Conservation (phyloP, 2,888 invertebrate genomes). For the Heteromurus nitidus region DNA sequence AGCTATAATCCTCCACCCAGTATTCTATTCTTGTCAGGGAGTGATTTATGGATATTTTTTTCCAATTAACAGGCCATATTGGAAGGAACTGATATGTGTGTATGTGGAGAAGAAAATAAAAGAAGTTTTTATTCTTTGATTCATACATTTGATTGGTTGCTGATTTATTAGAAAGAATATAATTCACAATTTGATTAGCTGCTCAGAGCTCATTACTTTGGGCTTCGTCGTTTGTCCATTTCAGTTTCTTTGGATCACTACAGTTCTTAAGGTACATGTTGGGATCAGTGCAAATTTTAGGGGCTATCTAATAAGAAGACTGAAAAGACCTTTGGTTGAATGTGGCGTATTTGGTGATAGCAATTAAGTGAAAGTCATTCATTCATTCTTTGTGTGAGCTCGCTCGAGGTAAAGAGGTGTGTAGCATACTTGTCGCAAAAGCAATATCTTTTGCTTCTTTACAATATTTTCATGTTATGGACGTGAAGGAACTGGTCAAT, state of each 20-base stretch:
- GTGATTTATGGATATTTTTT: conserved; percentile 60
- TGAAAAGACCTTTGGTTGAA: no score
- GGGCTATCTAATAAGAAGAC: background rate
- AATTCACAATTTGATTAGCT: conserved; percentile 44
- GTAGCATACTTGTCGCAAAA: conserved; percentile 30
- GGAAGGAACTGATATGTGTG: no score
- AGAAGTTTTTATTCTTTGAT: conserved; percentile 16
- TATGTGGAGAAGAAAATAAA: conserved; percentile 27
- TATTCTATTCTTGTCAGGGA: conserved; percentile 49
- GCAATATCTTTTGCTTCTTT: background rate
- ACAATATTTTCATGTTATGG: background rate
- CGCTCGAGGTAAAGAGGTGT: conserved; percentile 60
- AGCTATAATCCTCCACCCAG: conserved; percentile 40
- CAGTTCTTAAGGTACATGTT: background rate
- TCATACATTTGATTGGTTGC: conserved; percentile 51
- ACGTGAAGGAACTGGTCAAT: conserved; percentile 42
- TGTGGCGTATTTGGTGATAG: conserved; percentile 45
- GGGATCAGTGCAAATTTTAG: background rate
- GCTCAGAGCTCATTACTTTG: no score
- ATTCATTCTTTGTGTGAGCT: conserved; percentile 40
- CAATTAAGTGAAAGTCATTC: conserved; percentile 60
- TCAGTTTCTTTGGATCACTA: background rate
- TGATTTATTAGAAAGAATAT: conserved; percentile 52
- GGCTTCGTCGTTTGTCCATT: no score
- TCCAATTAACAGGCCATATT: conserved; percentile 60